Conservation (phyloP, 2,888 invertebrate species). For the Scaptomyza flava region DNA sequence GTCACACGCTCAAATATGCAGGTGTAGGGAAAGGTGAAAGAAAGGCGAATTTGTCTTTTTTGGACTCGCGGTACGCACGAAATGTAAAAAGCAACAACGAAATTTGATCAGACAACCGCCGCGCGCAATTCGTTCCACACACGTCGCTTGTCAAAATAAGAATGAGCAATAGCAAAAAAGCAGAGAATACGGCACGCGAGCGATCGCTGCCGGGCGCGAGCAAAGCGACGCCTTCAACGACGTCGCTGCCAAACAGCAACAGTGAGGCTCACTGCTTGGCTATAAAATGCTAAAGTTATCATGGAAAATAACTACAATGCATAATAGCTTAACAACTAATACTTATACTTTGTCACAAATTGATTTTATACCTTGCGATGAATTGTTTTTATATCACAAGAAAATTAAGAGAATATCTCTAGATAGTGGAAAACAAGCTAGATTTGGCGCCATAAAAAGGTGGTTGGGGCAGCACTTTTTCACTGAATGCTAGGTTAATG, state of each 20-base stretch:
- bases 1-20: constrained; percentile 19
- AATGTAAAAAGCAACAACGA: constrained; percentile 48
- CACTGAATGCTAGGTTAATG: constrained; percentile 34
- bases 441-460: not conserved
- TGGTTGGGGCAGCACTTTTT: constrained; percentile 14
- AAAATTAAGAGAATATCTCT: not conserved
- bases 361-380: not conserved
- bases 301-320: constrained; percentile 14
- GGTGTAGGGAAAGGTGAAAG: not conserved
- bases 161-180: constrained; percentile 67
- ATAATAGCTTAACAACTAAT: too few relatives aligned
- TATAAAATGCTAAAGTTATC: not conserved
- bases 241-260: constrained; percentile 35
- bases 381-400: not conserved
- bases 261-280: constrained; percentile 26
- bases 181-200: constrained; percentile 60
- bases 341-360: not conserved
- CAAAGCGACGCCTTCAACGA: constrained; percentile 6
- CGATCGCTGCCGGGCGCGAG: constrained; percentile 51
- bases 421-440: not conserved
- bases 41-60: not conserved
- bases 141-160: constrained; percentile 72
- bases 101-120: constrained; percentile 47
- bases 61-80: constrained; percentile 26
- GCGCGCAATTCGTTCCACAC: constrained; percentile 59